Percentiles rank a stretch among this genome's conserved stretches.
Evolutionary conservation across 2,797 vertebrate species (phyloP).

Genomic region (Pangasius djambal): DNA sequence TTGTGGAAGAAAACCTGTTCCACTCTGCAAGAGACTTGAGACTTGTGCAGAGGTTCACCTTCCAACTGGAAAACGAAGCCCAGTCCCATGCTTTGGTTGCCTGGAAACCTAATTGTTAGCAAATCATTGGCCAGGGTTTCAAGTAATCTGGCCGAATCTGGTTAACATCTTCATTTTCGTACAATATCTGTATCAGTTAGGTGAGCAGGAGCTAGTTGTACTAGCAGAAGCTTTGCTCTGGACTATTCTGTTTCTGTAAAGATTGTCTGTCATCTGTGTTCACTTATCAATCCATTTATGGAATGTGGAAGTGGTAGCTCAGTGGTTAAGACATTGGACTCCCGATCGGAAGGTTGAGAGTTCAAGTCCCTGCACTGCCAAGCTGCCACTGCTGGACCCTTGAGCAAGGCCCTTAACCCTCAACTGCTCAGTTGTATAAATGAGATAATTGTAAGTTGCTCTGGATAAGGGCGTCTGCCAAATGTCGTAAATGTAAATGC

Average conservation of each 20-base stretch:
- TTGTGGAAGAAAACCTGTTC: background rate
- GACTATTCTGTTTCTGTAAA: background rate
- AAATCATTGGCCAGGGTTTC: background rate
- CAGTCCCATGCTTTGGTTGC: background rate
- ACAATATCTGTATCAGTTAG: background rate
- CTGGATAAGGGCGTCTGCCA: no score
- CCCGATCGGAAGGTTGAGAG: no score
- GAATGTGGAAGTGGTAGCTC: no score
- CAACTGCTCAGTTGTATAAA: no score
- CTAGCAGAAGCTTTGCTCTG: background rate
- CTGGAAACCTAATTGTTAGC: background rate
- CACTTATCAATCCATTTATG: background rate
- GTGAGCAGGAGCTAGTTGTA: background rate
- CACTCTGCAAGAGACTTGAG: background rate
- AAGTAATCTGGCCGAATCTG: background rate
- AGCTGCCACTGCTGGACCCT: no score
- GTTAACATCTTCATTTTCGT: background rate
- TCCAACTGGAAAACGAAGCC: background rate
- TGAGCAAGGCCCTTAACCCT: no score
- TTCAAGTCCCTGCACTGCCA: no score
- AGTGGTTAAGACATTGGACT: no score
- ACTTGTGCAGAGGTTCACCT: background rate
- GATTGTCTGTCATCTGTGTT: background rate
- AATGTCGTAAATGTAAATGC: no score
- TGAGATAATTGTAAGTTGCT: no score